Conservation (phyloP, 2,797 vertebrate species). For the Danionella dracula region DNA sequence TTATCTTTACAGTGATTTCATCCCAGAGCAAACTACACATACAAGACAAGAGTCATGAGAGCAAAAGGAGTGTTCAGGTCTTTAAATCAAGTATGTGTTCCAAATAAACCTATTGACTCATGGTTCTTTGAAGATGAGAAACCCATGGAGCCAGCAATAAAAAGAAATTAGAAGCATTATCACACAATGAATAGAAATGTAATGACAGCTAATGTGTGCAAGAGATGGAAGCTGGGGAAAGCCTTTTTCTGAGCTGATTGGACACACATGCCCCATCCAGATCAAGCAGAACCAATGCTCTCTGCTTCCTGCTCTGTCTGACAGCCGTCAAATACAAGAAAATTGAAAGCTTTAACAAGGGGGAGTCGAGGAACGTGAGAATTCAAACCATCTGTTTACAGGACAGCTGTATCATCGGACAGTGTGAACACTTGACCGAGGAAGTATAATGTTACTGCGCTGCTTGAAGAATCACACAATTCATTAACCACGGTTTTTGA, state of each 20-base stretch:
- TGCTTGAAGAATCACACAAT: neutral
- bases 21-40: no score
- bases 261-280: constrained; percentile 68
- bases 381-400: neutral
- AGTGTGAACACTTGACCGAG: neutral
- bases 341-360: constrained; percentile 69
- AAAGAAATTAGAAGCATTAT: constrained; percentile 70
- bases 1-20: no score
- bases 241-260: constrained; percentile 63
- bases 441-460: constrained; percentile 16
- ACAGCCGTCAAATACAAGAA: constrained; percentile 55
- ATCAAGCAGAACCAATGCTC: constrained; percentile 71
- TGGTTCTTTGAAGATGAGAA: constrained; percentile 49
- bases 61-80: constrained; percentile 32
- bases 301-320: constrained; percentile 59
- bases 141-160: constrained; percentile 61
- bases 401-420: constrained; percentile 15
- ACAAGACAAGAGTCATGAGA: neutral
- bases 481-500: neutral
- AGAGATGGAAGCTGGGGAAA: constrained; percentile 61
- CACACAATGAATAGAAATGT: constrained; percentile 62
- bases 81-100: neutral
- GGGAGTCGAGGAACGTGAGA: constrained; percentile 12
- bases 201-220: constrained; percentile 48
- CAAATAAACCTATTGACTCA: constrained; percentile 45